Base-by-base conservation (phyloP, 2,113 vertebrate species). In the Platichthys stellatus region DNA sequence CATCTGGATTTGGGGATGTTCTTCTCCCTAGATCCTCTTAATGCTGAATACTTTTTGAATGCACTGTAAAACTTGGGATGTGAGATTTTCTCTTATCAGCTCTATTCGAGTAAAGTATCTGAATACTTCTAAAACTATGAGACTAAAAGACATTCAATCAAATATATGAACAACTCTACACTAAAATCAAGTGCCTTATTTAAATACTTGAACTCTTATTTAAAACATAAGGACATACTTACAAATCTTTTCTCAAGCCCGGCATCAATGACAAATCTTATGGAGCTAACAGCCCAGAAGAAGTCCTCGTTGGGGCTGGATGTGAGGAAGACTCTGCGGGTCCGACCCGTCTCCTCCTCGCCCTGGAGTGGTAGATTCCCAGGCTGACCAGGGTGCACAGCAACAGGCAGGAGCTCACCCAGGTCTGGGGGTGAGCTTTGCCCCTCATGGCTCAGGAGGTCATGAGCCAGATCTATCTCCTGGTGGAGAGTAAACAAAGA, bases 181-280 rank as follows among this genome's bases (percentile, higher is more conserved):
- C 45, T 1, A 18, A 53, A 20, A 53, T 20, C n/a, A 13, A 43
- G 40, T 4, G 11, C 40, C 12, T 13, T 43, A 38, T 38, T 2
- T 0, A 38, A 10, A 38, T 38, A 38, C 35, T 38, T 10, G 8
- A 38, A 38, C 35, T 9, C 9, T 38, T 38, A 23, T 56, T 56
- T 3, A 0, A 8, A 31, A 18, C 11, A 18, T 0, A 18, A 49
- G 15, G 3, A 67, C 31, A 51, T 31, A 94, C 91, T 93, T 85
- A 97, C 96, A 89, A 93, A 93, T 91, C 94, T 96, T 58, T 89
- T 95, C 69, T 97, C 95, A 10, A 97, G 79, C 1, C 96, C 96
- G 0, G 92, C 89, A 40, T 97, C 96, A 3, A 97, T 96, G 38
- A 97, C 93, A 75, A 97, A 97, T n/a, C 77, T 74, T 63, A 97